phyloP scores from a whole-genome alignment of 2,797 vertebrate species.

The Limnodromus scolopaceus region DNA sequence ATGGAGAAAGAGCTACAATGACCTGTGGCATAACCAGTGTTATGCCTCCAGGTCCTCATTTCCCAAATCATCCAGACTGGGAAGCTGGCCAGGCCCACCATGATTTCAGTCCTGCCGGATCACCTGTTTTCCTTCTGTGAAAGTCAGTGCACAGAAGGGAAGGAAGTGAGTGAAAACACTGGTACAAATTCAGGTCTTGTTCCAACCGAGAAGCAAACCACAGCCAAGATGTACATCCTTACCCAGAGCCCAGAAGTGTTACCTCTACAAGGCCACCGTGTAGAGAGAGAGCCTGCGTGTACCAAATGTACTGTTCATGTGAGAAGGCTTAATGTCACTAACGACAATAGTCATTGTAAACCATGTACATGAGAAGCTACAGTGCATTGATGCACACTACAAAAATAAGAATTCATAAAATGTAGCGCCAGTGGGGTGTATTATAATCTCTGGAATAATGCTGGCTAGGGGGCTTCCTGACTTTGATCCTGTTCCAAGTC shows the following conservation, averaged over 20 bases:
- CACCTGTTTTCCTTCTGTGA: neutral
- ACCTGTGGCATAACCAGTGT: neutral
- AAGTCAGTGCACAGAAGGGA: neutral
- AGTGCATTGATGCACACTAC: neutral
- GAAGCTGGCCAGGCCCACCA: neutral
- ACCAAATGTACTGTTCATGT: neutral
- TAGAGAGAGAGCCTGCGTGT: neutral
- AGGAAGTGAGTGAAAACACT: neutral
- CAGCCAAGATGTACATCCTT: neutral
- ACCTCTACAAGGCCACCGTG: neutral
- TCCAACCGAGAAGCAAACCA: neutral
- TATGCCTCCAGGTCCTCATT: neutral
- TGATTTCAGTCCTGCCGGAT: neutral
- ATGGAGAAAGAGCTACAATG: neutral
- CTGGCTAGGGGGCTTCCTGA: neutral
- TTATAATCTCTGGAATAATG: neutral
- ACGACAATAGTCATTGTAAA: neutral
- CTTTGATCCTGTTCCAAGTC: neutral
- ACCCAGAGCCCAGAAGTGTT: neutral
- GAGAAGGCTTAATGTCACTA: neutral
- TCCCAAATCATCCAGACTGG: neutral
- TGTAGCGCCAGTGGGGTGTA: rapidly evolving
- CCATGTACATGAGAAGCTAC: neutral
- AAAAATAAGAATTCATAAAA: neutral
- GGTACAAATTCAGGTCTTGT: neutral